A percentile compares a stretch with the other conserved stretches of the same genome.
These are phyloP conservation scores for Vultur gryphus DNA, from an alignment of 2,797 vertebrate species.

Conservation along the genomic window DNA sequence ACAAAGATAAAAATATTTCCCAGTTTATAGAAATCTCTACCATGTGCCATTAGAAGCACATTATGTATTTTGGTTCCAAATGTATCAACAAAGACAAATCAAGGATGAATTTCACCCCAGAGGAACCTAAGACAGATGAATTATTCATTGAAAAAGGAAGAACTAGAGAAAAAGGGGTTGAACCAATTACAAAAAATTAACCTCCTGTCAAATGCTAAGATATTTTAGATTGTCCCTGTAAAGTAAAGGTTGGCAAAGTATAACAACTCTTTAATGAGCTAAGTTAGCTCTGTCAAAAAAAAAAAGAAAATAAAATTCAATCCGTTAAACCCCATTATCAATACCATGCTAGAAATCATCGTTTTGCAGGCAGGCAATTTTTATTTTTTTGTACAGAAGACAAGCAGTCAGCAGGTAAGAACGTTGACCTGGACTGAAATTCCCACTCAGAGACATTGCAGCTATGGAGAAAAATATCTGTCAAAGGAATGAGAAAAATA, in stretches of 20 bases:
- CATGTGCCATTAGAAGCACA: neutral
- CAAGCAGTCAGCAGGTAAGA: neutral
- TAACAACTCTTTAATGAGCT: neutral
- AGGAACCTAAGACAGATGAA: neutral
- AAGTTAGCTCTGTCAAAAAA: neutral
- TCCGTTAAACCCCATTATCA: neutral
- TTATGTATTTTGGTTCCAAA: neutral
- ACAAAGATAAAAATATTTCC: neutral
- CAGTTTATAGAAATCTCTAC: neutral
- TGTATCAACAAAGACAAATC: neutral
- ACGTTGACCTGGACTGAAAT: neutral
- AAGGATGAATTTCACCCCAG: neutral
- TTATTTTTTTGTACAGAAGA: neutral
- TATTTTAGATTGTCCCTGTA: neutral
- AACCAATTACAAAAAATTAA: neutral
- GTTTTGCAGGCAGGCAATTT: neutral
- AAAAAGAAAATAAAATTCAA: neutral
- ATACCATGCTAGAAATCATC: neutral
- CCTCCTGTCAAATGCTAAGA: neutral
- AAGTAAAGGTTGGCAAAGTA: neutral
- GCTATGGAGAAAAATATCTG: neutral
- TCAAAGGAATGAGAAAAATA: neutral
- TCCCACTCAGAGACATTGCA: neutral
- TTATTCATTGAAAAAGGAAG: neutral
- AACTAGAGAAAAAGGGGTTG: neutral